phyloP scores from a whole-genome alignment of 2,113 vertebrate genomes.

The Vombatus ursinus region DNA sequence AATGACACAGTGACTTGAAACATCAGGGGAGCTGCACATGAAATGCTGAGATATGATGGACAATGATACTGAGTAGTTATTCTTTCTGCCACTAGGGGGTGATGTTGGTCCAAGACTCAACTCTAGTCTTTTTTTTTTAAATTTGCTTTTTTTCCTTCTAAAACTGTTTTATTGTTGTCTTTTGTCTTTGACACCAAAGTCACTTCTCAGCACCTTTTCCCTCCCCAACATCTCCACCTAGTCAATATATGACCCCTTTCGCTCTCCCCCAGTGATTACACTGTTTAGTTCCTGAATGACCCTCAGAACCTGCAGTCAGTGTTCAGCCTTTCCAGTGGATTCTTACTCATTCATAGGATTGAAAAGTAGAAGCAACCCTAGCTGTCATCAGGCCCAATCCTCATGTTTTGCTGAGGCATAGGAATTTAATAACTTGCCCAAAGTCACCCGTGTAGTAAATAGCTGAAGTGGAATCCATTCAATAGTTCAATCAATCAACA shows the following conservation, averaged over 20 bases:
- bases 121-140: not conserved
- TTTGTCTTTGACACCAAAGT: not conserved
- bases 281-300: not conserved
- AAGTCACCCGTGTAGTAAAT: not conserved
- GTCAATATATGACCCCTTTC: not conserved
- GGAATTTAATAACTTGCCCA: not conserved
- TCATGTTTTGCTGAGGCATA: not conserved
- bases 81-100: not conserved
- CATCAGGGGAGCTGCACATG: not conserved
- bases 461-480: not conserved
- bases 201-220: not conserved
- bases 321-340: not conserved
- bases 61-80: not conserved
- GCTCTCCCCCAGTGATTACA: not conserved
- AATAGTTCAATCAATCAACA: not conserved
- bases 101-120: not conserved
- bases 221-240: not conserved
- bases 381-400: not conserved
- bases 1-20: constrained; percentile 40
- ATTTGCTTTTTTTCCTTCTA: not conserved
- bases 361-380: not conserved
- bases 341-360: not conserved
- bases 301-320: not conserved
- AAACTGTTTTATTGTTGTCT: not conserved
- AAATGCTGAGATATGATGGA: not conserved